A percentile compares a stretch with the other conserved stretches of the same genome.
Evolutionary conservation across 2,797 vertebrate species (phyloP).

Genomic region (Calcarius lapponicus): DNA sequence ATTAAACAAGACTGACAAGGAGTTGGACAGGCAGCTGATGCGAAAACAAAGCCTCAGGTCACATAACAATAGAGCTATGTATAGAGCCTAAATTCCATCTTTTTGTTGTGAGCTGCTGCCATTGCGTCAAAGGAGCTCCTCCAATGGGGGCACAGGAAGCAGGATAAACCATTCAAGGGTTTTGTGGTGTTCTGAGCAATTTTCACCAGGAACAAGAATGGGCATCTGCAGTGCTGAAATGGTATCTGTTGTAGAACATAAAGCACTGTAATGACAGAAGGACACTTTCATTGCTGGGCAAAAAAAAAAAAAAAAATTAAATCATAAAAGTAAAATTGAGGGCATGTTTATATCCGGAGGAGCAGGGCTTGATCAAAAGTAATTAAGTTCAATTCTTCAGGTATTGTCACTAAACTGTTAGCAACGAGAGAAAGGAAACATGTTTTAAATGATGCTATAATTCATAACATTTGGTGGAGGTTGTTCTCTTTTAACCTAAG

Average conservation of each 20-base stretch:
- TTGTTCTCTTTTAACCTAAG: slow-evolving; percentile 52
- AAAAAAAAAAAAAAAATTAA: background rate
- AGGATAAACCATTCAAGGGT: background rate
- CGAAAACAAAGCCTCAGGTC: background rate
- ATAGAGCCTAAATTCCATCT: background rate
- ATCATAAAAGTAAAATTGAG: background rate
- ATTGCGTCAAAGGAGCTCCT: background rate
- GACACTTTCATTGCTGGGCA: background rate
- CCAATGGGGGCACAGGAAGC: background rate
- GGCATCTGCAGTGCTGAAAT: background rate
- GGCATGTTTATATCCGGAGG: background rate
- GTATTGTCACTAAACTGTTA: background rate
- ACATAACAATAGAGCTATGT: background rate
- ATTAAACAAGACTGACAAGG: slow-evolving; percentile 19
- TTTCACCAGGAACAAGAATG: background rate
- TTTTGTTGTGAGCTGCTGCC: background rate
- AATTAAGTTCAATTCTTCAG: slow-evolving; percentile 32
- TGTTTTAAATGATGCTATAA: background rate
- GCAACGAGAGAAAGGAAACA: background rate
- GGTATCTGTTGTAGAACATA: background rate
- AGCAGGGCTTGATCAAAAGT: background rate
- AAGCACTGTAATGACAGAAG: background rate
- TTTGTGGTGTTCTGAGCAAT: background rate
- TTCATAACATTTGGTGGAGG: slow-evolving; percentile 26
- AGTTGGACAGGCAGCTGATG: background rate